These are phyloP conservation scores for Seriola quinqueradiata DNA, from an alignment of 2,113 vertebrate genomes.

Conservation along the genomic window DNA sequence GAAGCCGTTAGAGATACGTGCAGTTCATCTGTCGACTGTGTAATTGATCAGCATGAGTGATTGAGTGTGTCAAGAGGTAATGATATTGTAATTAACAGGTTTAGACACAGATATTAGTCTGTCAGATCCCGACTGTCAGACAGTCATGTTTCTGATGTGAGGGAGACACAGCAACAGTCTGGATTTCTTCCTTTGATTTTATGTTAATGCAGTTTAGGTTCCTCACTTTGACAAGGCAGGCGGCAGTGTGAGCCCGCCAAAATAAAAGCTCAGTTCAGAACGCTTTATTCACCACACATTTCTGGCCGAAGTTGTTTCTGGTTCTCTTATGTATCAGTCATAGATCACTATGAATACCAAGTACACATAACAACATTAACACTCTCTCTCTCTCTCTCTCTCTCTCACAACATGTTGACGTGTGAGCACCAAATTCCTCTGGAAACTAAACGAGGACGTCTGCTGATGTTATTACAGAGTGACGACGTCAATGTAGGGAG, in stretches of 20 bases:
- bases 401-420: too few relatives aligned
- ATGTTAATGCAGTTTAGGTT: not conserved
- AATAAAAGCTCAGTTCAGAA: not conserved
- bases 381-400: too few relatives aligned
- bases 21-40: constrained; percentile 51
- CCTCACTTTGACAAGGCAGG: not conserved
- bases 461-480: too few relatives aligned
- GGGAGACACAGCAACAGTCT: not conserved
- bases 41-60: constrained; percentile 60
- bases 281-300: too few relatives aligned
- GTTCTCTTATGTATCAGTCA: too few relatives aligned
- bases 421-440: too few relatives aligned
- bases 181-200: not conserved
- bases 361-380: too few relatives aligned
- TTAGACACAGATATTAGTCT: constrained; percentile 36
- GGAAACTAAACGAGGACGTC: too few relatives aligned
- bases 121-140: constrained; percentile 34
- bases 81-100: constrained; percentile 58
- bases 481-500: too few relatives aligned
- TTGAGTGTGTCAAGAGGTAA: constrained; percentile 50
- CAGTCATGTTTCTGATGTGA: constrained; percentile 10
- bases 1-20: constrained; percentile 29
- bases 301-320: too few relatives aligned
- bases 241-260: not conserved
- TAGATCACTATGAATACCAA: too few relatives aligned